A percentile compares a stretch with the other conserved stretches of the same genome.
Evolutionary conservation across 2,113 vertebrate species (phyloP).

Genomic region (Anguilla japonica): DNA sequence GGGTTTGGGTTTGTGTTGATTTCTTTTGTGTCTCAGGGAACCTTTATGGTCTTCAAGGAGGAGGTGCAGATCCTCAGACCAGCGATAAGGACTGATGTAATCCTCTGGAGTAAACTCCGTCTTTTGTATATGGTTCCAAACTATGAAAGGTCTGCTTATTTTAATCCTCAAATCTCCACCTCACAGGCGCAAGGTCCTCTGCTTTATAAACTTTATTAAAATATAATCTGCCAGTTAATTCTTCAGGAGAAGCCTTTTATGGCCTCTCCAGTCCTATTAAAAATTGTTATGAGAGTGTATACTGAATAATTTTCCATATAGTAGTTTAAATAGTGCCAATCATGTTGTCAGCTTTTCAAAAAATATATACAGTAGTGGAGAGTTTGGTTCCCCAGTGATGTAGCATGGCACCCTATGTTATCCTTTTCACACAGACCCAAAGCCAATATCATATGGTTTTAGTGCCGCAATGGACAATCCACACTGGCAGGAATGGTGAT

Average conservation of each 20-base stretch:
- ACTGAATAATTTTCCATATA: constrained; percentile 58
- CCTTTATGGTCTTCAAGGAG: constrained; percentile 64
- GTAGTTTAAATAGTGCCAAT: constrained; percentile 62
- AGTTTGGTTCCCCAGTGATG: constrained; percentile 66
- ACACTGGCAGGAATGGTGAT: background rate
- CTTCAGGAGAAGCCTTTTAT: constrained; percentile 59
- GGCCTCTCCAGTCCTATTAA: constrained; percentile 66
- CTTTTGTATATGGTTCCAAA: constrained; percentile 70
- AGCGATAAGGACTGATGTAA: constrained; percentile 72
- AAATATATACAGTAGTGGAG: constrained; percentile 53
- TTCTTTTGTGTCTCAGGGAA: constrained; percentile 60
- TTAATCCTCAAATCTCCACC: constrained; percentile 73
- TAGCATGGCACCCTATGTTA: constrained; percentile 59
- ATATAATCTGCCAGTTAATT: constrained; percentile 69
- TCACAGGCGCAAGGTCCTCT: constrained; percentile 60
- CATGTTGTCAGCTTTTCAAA: constrained; percentile 62
- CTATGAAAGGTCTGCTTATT: constrained; percentile 74
- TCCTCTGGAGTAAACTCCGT: constrained; percentile 67
- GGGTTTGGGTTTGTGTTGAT: constrained; percentile 44
- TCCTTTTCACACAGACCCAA: constrained; percentile 54
- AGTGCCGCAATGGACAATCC: background rate
- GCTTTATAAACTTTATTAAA: constrained; percentile 66
- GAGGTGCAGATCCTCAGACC: constrained; percentile 58
- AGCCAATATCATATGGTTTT: constrained; percentile 30
- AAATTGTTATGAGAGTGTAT: constrained; percentile 62